A percentile compares a stretch with the other conserved stretches of the same genome.
Conservation (phyloP, 2,888 invertebrate genomes). For the Aphidius colemani region DNA sequence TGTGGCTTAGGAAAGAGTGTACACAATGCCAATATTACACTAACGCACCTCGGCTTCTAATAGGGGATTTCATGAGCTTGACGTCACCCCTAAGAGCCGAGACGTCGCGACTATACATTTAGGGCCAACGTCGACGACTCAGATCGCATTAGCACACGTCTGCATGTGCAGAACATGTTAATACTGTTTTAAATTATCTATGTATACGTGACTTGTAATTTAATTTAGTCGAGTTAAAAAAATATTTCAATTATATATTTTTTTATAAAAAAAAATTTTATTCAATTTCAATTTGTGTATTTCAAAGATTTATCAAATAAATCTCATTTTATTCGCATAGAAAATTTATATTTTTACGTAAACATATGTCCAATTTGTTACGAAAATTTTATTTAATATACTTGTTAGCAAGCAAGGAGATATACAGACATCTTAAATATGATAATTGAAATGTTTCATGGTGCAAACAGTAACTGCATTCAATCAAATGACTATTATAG, state of each 20-base stretch:
- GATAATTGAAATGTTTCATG: slow-evolving; percentile 18
- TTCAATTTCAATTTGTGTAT: too few relatives aligned
- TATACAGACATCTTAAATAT: too few relatives aligned
- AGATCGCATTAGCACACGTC: slow-evolving; percentile 23
- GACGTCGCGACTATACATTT: slow-evolving; percentile 15
- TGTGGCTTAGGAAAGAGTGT: slow-evolving; percentile 5
- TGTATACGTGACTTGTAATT: slow-evolving; percentile 22
- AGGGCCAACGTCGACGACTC: slow-evolving; percentile 3
- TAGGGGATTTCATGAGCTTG: slow-evolving; percentile 28
- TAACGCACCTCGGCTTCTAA: slow-evolving; percentile 23
- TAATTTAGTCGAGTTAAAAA: neutral
- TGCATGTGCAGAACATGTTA: slow-evolving; percentile 2
- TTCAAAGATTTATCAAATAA: too few relatives aligned
- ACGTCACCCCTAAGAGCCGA: slow-evolving; percentile 23
- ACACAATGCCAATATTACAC: neutral
- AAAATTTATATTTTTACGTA: too few relatives aligned
- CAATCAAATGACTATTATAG: slow-evolving; percentile 12
- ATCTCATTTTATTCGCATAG: too few relatives aligned
- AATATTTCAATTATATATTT: too few relatives aligned
- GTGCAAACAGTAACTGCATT: slow-evolving; percentile 20
- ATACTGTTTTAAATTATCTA: slow-evolving; percentile 1
- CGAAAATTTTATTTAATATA: too few relatives aligned
- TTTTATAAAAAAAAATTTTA: too few relatives aligned
- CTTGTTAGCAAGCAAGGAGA: too few relatives aligned
- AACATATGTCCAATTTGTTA: too few relatives aligned